Percentiles rank a stretch among this genome's conserved stretches.
These are phyloP conservation scores for Perccottus glenii DNA, from an alignment of 2,113 vertebrate species.

Conservation along the genomic window DNA sequence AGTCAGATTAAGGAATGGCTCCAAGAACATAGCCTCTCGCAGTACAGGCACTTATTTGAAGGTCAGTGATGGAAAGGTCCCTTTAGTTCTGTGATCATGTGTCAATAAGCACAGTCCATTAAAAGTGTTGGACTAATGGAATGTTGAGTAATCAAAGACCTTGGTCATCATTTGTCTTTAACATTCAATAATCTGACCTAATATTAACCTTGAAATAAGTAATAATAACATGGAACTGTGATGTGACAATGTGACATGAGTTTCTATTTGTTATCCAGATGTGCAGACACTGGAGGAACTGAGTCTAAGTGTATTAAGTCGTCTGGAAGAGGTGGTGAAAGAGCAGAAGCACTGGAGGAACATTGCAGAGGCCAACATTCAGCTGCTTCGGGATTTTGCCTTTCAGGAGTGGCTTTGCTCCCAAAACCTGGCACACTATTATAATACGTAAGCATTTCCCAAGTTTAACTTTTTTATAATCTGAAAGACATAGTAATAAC, in stretches of 20 bases:
- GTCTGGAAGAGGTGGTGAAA: constrained; percentile 80
- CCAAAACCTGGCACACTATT: constrained; percentile 81
- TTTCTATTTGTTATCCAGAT: constrained; percentile 70
- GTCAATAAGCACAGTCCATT: neutral
- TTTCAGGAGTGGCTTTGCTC: constrained; percentile 85
- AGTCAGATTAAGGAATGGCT: constrained; percentile 85
- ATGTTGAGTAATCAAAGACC: no score
- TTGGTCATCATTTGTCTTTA: neutral
- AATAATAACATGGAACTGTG: neutral
- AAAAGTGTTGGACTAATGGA: neutral
- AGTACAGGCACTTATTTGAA: constrained; percentile 88
- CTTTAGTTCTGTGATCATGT: neutral
- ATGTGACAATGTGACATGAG: neutral
- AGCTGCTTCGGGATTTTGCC: constrained; percentile 82
- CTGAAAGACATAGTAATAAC: neutral
- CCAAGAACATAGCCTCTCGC: constrained; percentile 77
- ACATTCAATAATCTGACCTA: neutral
- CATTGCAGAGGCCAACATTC: constrained; percentile 78
- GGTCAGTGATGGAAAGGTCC: constrained; percentile 74
- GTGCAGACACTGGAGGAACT: constrained; percentile 83
- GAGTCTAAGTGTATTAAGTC: constrained; percentile 78
- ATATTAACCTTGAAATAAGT: neutral
- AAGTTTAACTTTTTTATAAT: constrained; percentile 13
- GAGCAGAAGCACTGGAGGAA: constrained; percentile 77
- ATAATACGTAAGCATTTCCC: constrained; percentile 76